Evolutionary conservation across 2,113 vertebrate genomes (phyloP), one percentile per base, ranked within the genome.

Genomic region (Gambusia holbrooki): DNA sequence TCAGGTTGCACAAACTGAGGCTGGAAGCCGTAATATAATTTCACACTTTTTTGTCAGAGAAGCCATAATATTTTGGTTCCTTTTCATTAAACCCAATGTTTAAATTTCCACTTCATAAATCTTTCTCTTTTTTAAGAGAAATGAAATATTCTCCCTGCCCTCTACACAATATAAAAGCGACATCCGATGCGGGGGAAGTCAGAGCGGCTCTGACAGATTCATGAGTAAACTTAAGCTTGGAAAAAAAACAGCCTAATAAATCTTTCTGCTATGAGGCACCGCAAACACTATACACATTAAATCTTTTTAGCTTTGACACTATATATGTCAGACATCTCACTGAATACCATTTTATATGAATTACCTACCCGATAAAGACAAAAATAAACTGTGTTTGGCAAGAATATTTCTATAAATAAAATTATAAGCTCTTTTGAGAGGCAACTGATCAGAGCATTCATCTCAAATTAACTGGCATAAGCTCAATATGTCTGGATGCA

Each of bases 401-500:
- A 33, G 67, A 15, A 14, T 7, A 27, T 76, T 29, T 4, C 48
- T 13, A 22, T 62, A 60, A 71, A 81, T 12, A 29, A 74, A 69
- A 83, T 71, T 1, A 11, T 19, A 25, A 5, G 3, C 11, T 66
- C n/a, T n/a, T 80, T 67, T 28, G 73, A 60, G 30, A 70, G 35
- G 15, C 25, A 3, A 61, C 60, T 58, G 1, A 45, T 65, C 63
- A 15, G 30, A 62, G 73, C 0, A 35, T 72, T 77, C 63, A 17
- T 51, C 22, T 63, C 5, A 75, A 80, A 58, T 76, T 66, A 71
- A 71, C 58, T 72, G 81, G 77, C 68, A 66, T 0, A 27, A 60
- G 64, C 58, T 84, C 76, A 58, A 71, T 87, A 66, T n/a, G 12
- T 61, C 25, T 17, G 33, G 61, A 73, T 70, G 42, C 35, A 54